Evolutionary conservation across 1,140 invertebrate genomes (phyloP), one percentile per base, ranked within the genome.

Genomic region (Aporrectodea caliginosa): DNA sequence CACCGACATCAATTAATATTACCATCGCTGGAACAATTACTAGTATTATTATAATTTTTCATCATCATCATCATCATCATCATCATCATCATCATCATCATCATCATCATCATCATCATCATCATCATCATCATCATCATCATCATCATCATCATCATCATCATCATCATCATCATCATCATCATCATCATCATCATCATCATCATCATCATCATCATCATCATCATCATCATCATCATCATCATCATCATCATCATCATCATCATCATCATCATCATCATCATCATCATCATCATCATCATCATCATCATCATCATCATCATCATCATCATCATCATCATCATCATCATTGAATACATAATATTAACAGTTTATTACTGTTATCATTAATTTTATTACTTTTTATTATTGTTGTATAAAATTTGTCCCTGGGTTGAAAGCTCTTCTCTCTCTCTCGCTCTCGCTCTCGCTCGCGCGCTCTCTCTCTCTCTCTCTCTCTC

Each of bases 221-320:
- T 2, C 33, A 75, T 1, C n/a, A 2, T n/a, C 73, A 35, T 35
- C 71, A 73, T 30, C 71, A 73, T 30, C 30, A 73, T 30, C 71
- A 29, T 30, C 12, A 73, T 30, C 29, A 73, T 30, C 30, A 73
- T 30, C 71, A 14, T 30, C 30, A 73, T 30, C 29, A 73, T 30
- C 30, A 73, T 30, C 29, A 73, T 30, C 30, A 29, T 30, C 71
- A 73, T 73, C 71, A 73, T 30, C 71, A 73, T 30, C 29, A 73
- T 30, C 71, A 73, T 30, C 12, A 73, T 30, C 29, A 29, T 30
- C 29, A 73, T 30, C 71, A 73, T 12, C 30, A 12, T 30, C 29
- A 73, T 30, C 30, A 73, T 30, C 12, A 73, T 30, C 71, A 73
- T 30, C 12, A 73, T 30, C 71, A n/a, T n/a, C n/a, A n/a, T n/a